Percentiles rank a stretch among this genome's conserved stretches.
Evolutionary conservation across 2,797 vertebrate genomes (phyloP).

Genomic region (Helostoma temminkii): DNA sequence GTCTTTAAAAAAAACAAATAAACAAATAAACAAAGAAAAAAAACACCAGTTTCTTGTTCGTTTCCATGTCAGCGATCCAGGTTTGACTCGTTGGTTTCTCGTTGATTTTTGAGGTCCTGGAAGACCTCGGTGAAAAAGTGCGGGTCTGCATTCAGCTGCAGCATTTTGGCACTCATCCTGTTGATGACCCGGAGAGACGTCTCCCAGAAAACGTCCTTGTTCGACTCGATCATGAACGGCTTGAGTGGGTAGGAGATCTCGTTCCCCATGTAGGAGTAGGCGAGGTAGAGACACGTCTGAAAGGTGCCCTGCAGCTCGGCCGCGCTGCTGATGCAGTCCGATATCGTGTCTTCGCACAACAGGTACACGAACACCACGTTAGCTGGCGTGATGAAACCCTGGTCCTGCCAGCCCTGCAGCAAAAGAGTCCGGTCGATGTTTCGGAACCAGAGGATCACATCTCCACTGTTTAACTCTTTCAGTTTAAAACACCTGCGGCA

Average conservation of each 20-base stretch:
- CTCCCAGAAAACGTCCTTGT: slow-evolving; percentile 97
- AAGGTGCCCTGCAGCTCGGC: slow-evolving; percentile 93
- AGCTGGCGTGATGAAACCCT: slow-evolving; percentile 96
- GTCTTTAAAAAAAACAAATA: slow-evolving; percentile 7
- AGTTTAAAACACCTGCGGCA: slow-evolving; percentile 94
- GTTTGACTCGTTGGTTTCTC: slow-evolving; percentile 84
- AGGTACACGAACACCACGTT: slow-evolving; percentile 98
- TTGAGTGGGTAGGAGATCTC: slow-evolving; percentile 99
- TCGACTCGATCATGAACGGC: slow-evolving; percentile 93
- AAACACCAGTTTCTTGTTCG: neutral
- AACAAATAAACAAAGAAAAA: neutral
- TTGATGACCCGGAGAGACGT: slow-evolving; percentile 92
- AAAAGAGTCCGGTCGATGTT: slow-evolving; percentile 96
- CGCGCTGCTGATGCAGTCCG: slow-evolving; percentile 86
- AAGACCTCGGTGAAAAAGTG: slow-evolving; percentile 99
- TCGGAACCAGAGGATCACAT: slow-evolving; percentile 96
- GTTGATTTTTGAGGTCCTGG: slow-evolving; percentile 96
- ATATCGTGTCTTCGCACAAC: slow-evolving; percentile 91
- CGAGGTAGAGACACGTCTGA: slow-evolving; percentile 96
- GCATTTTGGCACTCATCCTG: slow-evolving; percentile 95
- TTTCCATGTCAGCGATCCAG: slow-evolving; percentile 88
- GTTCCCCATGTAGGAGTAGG: slow-evolving; percentile 98
- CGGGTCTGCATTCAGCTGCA: slow-evolving; percentile 95
- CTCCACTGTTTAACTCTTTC: slow-evolving; percentile 90
- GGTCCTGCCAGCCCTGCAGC: slow-evolving; percentile 98